These are phyloP conservation scores for Lepisosteus oculatus DNA, from an alignment of 2,113 vertebrate species.

Conservation along the genomic window DNA sequence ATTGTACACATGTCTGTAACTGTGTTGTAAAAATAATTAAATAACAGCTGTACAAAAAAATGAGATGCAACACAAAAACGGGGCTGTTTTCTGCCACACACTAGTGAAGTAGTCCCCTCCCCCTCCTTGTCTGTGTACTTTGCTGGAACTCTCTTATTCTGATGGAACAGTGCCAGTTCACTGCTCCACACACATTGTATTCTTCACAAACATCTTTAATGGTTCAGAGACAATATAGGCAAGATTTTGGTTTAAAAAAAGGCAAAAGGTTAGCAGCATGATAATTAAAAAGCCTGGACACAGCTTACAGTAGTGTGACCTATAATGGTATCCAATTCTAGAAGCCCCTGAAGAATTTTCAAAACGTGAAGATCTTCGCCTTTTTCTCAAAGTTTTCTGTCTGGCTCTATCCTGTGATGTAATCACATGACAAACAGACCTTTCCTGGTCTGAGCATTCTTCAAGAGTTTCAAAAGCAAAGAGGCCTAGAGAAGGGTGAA, in stretches of 20 bases:
- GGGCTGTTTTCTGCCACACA: constrained; percentile 30
- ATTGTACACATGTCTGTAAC: too few relatives aligned
- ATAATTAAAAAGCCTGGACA: too few relatives aligned
- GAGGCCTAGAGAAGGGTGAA: constrained; percentile 44
- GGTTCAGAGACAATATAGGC: too few relatives aligned
- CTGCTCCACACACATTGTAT: constrained; percentile 32
- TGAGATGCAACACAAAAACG: constrained; percentile 11
- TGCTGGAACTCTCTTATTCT: constrained; percentile 47
- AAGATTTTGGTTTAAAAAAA: too few relatives aligned
- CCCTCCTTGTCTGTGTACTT: constrained; percentile 21
- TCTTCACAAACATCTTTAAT: constrained; percentile 16
- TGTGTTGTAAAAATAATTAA: too few relatives aligned
- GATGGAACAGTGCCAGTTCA: constrained; percentile 41
- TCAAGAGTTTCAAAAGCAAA: constrained; percentile 39
- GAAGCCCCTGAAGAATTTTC: background rate
- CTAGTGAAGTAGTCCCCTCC: constrained; percentile 31
- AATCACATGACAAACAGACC: constrained; percentile 37
- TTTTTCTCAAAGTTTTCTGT: background rate
- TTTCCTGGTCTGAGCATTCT: constrained; percentile 53
- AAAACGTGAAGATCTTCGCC: background rate
- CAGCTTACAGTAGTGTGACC: too few relatives aligned
- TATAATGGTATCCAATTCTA: too few relatives aligned
- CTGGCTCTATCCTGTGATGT: constrained; percentile 23
- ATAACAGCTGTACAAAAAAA: too few relatives aligned
- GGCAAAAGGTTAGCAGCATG: too few relatives aligned